phyloP scores from a whole-genome alignment of 2,113 vertebrate genomes.

The Notarius lentiginosus region DNA sequence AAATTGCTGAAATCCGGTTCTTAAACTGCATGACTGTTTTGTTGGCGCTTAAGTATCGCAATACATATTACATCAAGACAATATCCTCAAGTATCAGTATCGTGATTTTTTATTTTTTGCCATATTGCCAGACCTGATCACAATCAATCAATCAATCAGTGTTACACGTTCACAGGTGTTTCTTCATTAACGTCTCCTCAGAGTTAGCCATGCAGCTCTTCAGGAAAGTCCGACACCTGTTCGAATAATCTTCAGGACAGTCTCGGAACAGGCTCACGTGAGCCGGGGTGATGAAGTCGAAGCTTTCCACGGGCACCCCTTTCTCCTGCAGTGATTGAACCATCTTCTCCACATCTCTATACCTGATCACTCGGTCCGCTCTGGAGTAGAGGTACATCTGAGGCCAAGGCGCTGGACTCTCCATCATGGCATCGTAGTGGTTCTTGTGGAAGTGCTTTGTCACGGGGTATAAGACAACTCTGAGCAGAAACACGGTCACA shows the following conservation, averaged over 20 bases:
- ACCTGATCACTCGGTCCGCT: slow-evolving; percentile 78
- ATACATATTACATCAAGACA: not conserved
- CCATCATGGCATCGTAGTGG: slow-evolving; percentile 84
- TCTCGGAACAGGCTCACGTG: slow-evolving; percentile 85
- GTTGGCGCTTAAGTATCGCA: not conserved
- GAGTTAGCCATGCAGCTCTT: slow-evolving; percentile 68
- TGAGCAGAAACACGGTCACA: slow-evolving; percentile 70
- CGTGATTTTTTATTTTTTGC: not conserved
- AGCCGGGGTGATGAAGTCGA: slow-evolving; percentile 83
- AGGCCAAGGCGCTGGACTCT: slow-evolving; percentile 81
- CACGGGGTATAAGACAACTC: slow-evolving; percentile 81
- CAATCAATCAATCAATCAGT: slow-evolving; percentile 46
- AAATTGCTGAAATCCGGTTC: not conserved
- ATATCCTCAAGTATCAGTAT: not conserved
- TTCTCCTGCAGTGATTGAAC: slow-evolving; percentile 70
- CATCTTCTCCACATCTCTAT: slow-evolving; percentile 80
- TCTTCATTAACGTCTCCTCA: slow-evolving; percentile 50
- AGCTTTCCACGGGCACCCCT: slow-evolving; percentile 71
- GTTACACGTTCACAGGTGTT: slow-evolving; percentile 51
- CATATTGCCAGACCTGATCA: not conserved
- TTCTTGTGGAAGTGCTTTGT: slow-evolving; percentile 84
- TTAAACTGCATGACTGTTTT: not conserved
- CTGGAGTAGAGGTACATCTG: slow-evolving; percentile 90
- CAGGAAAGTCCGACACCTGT: slow-evolving; percentile 80
- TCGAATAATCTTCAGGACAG: slow-evolving; percentile 83